Base-by-base conservation (phyloP, 2,888 invertebrate genomes). In the Epinotia nisella region DNA sequence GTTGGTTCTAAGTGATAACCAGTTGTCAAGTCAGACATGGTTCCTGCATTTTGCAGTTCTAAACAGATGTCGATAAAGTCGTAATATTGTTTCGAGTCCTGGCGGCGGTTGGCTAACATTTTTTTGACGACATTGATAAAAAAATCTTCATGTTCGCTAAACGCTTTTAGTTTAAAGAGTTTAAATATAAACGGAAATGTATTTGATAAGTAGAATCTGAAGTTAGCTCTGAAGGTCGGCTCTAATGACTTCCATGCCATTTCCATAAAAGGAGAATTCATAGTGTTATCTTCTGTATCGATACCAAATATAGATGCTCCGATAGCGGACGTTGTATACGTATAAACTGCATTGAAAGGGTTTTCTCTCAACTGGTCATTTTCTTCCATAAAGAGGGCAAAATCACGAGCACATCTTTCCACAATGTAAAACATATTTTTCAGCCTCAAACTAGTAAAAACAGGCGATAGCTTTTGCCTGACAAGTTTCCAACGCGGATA, bases 231-330 rank as follows among this genome's bases (percentile, higher is more conserved):
- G 0, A 82, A 51, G 0, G 83, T 75, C 10, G 87, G 84, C 60
- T 79, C 72, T 2, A 82, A 62, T 15, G 82, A 75, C 74, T 85
- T 85, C 83, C 83, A 82, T 45, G 83, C 81, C 86, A 88, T 87
- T 0, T 87, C 82, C 35, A 85, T 74, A 65, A 88, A 91, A 35
- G 87, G 90, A 3, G 83, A 91, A 49, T 92, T 82, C 87, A 91
- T 87, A 0, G 86, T 83, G 60, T 83, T 89, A 9, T 85, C 80
- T 1, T 82, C 80, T 53, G 87, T 85, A 60, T 91, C 89, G 21
- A 94, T 85, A 0, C 94, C 94, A 74, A 94, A 93, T 0, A 93
- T 85, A 9, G 90, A 83, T 1, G 91, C 87, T 4, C 85, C 89
- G 39, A 92, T 88, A 0, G 89, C 83, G 2, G 87, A 85, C 2